Conservation (phyloP, 2,797 vertebrate genomes). For the Iguana delicatissima region DNA sequence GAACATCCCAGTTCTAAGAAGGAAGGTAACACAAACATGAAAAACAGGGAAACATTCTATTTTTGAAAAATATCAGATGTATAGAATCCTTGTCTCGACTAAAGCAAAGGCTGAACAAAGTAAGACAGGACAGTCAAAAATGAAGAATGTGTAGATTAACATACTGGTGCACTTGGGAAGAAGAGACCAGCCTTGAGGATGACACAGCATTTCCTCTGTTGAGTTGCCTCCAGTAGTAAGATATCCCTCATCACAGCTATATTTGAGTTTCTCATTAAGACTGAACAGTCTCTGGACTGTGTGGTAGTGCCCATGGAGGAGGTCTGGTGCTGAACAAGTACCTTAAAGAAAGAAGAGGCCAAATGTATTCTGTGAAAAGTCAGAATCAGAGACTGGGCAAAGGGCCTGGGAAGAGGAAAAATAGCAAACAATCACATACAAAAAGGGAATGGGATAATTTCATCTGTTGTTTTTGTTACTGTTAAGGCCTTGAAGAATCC, state of each 20-base stretch:
- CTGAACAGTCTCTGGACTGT: slow-evolving; percentile 54
- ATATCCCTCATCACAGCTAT: slow-evolving; percentile 73
- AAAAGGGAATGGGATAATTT: background rate
- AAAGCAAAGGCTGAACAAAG: background rate
- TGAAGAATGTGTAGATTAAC: slow-evolving; percentile 32
- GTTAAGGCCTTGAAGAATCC: background rate
- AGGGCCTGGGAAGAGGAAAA: background rate
- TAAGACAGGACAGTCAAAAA: background rate
- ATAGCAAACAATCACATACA: background rate
- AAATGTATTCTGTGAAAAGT: background rate
- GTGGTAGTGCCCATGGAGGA: slow-evolving; percentile 74
- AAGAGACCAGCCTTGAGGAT: slow-evolving; percentile 66
- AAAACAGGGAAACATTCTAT: background rate
- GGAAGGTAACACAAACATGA: background rate
- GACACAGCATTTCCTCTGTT: slow-evolving; percentile 62
- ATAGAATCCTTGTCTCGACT: background rate
- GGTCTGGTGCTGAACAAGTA: slow-evolving; percentile 67
- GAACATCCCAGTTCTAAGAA: slow-evolving; percentile 75
- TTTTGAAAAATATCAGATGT: background rate
- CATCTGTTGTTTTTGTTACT: background rate
- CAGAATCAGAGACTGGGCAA: background rate
- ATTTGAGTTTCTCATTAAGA: slow-evolving; percentile 58
- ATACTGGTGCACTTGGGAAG: slow-evolving; percentile 76
- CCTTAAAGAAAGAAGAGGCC: slow-evolving; percentile 64
- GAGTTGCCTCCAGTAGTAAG: slow-evolving; percentile 55